Conservation (phyloP, 2,888 invertebrate genomes). For the Horisme vitalbata region DNA sequence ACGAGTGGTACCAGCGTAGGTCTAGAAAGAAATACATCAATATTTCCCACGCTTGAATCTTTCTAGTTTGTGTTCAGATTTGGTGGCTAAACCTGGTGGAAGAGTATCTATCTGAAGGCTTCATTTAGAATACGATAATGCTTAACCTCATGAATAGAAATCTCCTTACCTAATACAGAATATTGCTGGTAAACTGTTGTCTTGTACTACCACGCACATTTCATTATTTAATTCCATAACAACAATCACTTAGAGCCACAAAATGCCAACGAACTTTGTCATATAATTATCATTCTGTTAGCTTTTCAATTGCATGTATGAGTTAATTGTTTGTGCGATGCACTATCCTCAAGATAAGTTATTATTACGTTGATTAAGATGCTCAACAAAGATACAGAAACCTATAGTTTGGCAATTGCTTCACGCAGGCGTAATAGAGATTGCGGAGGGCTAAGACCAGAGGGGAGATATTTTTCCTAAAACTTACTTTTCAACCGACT, state of each 20-base stretch:
- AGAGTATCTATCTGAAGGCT: too few species aligned
- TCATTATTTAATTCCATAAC: background rate
- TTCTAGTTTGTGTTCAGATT: too few species aligned
- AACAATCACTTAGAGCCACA: conserved; percentile 11
- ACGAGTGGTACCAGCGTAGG: conserved; percentile 14
- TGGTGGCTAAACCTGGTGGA: too few species aligned
- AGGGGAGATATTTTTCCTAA: too few species aligned
- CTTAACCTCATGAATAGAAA: too few species aligned
- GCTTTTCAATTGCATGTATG: conserved; percentile 24
- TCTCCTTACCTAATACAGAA: too few species aligned
- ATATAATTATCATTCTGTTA: conserved; percentile 33
- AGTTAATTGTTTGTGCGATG: conserved; percentile 28
- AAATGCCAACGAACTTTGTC: conserved; percentile 32
- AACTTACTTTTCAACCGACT: too few species aligned
- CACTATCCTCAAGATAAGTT: conserved; percentile 7
- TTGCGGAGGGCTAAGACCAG: too few species aligned
- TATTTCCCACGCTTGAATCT: conserved; percentile 9
- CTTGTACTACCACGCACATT: too few species aligned
- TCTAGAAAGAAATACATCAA: conserved; percentile 1
- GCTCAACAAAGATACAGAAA: conserved; percentile 8
- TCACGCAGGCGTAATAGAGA: background rate
- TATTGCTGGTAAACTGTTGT: too few species aligned
- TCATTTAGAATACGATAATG: too few species aligned
- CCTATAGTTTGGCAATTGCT: background rate
- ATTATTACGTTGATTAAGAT: conserved; percentile 8